phyloP scores from a whole-genome alignment of 2,888 invertebrate genomes.

The Gordius sp. region DNA sequence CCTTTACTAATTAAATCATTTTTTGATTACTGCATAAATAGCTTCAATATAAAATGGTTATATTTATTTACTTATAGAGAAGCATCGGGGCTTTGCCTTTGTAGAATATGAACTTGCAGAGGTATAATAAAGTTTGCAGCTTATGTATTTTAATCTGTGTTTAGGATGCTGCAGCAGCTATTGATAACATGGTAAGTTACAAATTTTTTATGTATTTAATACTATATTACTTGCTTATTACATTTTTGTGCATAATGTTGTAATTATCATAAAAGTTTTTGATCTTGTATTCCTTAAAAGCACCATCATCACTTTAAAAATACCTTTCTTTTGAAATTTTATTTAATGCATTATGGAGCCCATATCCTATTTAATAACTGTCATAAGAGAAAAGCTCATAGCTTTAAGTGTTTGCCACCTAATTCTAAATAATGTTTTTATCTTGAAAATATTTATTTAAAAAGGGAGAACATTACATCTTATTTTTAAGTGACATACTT shows the following conservation, averaged over 20 bases:
- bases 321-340: conserved; percentile 17
- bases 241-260: conserved; percentile 19
- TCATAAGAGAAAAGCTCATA: too few species aligned
- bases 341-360: too few species aligned
- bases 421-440: too few species aligned
- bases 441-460: too few species aligned
- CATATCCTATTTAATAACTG: too few species aligned
- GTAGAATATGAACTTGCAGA: conserved; percentile 87
- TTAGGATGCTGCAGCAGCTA: conserved; percentile 75
- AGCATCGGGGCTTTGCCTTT: conserved; percentile 91
- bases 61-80: conserved; percentile 41
- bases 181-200: conserved; percentile 70
- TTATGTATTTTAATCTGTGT: conserved; percentile 16
- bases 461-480: too few species aligned
- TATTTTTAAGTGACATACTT: too few species aligned
- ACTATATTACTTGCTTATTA: conserved; percentile 18
- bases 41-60: too few species aligned
- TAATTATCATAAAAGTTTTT: conserved; percentile 4
- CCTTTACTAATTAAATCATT: neutral
- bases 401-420: too few species aligned
- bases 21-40: too few species aligned
- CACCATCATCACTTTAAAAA: neutral
- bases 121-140: conserved; percentile 23
- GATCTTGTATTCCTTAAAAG: conserved; percentile 9
- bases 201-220: conserved; percentile 17